Evolutionary conservation across 2,888 invertebrate species (phyloP).

Genomic region (Agonopterix heracliana): DNA sequence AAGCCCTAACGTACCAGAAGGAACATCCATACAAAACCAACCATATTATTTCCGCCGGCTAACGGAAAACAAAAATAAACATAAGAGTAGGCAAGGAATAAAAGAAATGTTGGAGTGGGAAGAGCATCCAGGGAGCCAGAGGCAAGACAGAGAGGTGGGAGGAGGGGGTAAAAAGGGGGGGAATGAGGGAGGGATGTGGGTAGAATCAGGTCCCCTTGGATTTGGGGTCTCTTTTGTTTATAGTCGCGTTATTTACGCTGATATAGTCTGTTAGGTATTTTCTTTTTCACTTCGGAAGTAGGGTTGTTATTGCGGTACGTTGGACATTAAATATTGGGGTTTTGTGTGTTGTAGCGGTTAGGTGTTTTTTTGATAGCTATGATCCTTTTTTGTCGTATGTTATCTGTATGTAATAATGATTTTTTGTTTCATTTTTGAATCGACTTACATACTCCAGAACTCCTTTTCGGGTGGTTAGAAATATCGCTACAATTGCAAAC

Average conservation of each 20-base stretch:
- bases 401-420: too few species aligned
- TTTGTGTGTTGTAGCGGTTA: constrained; percentile 10
- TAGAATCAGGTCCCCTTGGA: constrained; percentile 32
- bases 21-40: constrained; percentile 41
- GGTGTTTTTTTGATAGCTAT: background rate
- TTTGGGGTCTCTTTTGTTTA: constrained; percentile 59
- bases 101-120: constrained; percentile 71
- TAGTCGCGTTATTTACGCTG: constrained; percentile 46
- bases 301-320: constrained; percentile 11
- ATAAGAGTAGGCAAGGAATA: constrained; percentile 63
- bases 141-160: constrained; percentile 29
- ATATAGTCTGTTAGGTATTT: constrained; percentile 38
- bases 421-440: too few species aligned
- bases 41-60: constrained; percentile 67
- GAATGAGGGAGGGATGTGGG: constrained; percentile 2
- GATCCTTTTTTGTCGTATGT: too few species aligned
- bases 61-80: constrained; percentile 74
- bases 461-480: too few species aligned
- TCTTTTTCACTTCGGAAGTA: constrained; percentile 24
- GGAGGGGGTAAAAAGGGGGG: constrained; percentile 15
- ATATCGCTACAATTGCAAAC: too few species aligned
- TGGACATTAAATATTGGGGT: constrained; percentile 13
- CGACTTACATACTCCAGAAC: too few species aligned
- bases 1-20: background rate
- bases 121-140: constrained; percentile 56